These are phyloP conservation scores for Lasioglossum albipes DNA, from an alignment of 1,140 invertebrate genomes.

Conservation along the genomic window DNA sequence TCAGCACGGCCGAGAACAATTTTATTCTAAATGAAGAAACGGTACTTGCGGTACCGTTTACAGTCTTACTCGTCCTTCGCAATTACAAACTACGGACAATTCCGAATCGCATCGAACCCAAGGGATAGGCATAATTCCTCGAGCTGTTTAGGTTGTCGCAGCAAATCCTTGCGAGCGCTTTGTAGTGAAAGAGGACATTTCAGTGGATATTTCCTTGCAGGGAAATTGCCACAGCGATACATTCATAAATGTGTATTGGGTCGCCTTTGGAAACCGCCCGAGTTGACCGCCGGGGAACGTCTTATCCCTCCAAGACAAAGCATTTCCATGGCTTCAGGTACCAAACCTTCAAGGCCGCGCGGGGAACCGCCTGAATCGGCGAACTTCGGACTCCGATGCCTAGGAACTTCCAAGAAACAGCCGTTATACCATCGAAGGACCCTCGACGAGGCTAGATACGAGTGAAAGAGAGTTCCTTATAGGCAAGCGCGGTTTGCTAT, in stretches of 20 bases:
- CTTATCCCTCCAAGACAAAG: constrained; percentile 19
- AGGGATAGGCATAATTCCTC: not conserved
- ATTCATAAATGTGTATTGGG: not conserved
- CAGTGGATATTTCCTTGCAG: not conserved
- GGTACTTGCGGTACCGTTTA: constrained; percentile 10
- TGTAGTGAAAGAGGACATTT: no score
- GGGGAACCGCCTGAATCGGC: not conserved
- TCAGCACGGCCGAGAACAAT: not conserved
- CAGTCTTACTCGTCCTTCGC: not conserved
- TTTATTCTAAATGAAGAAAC: constrained; percentile 25
- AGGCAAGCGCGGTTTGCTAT: not conserved
- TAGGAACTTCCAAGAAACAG: constrained; percentile 10
- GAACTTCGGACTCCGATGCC: not conserved
- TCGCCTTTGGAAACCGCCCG: constrained; percentile 1
- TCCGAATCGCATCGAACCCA: not conserved
- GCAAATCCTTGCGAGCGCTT: not conserved
- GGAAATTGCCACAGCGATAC: not conserved
- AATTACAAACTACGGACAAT: not conserved
- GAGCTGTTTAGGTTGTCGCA: not conserved
- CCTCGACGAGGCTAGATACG: not conserved
- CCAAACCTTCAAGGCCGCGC: not conserved
- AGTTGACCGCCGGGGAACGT: constrained; percentile 3
- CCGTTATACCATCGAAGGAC: not conserved
- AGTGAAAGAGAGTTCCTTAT: not conserved
- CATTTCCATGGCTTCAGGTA: constrained; percentile 8